phyloP scores from a whole-genome alignment of 2,888 invertebrate species.

The Polydrusus cervinus region DNA sequence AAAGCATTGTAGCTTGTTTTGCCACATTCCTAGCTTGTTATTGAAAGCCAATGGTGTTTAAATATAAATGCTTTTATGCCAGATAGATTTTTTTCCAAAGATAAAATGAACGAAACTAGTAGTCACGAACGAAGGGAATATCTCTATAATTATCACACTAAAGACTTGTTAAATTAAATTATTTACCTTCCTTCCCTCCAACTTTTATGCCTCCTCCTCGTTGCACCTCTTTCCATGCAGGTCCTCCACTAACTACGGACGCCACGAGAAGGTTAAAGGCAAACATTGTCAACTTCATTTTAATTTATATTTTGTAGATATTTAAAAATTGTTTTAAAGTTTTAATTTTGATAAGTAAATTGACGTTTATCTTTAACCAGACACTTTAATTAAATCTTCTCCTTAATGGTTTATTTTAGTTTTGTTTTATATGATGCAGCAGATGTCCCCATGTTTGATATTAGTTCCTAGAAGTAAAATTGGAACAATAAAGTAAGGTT shows the following conservation, averaged over 20 bases:
- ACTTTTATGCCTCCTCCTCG: conserved; percentile 68
- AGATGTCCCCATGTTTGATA: background rate
- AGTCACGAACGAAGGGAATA: too few species aligned
- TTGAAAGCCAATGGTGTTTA: too few species aligned
- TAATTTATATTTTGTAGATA: conserved; percentile 5
- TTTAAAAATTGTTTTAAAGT: background rate
- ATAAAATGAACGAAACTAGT: too few species aligned
- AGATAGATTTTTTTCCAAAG: too few species aligned
- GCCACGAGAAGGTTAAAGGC: conserved; percentile 59
- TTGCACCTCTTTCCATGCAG: conserved; percentile 70
- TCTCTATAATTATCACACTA: too few species aligned
- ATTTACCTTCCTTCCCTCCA: conserved; percentile 58
- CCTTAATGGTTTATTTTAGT: background rate
- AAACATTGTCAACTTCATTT: conserved; percentile 54
- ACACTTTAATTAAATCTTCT: background rate
- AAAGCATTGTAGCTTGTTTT: too few species aligned
- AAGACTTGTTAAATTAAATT: background rate
- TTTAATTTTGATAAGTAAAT: background rate
- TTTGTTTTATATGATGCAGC: background rate
- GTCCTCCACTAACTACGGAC: conserved; percentile 69
- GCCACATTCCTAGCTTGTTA: too few species aligned
- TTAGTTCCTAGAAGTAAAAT: background rate
- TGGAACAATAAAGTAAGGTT: background rate
- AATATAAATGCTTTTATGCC: too few species aligned
- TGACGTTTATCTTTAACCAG: background rate